Evolutionary conservation across 2,797 vertebrate species (phyloP).

Genomic region (Clarias fuscus): DNA sequence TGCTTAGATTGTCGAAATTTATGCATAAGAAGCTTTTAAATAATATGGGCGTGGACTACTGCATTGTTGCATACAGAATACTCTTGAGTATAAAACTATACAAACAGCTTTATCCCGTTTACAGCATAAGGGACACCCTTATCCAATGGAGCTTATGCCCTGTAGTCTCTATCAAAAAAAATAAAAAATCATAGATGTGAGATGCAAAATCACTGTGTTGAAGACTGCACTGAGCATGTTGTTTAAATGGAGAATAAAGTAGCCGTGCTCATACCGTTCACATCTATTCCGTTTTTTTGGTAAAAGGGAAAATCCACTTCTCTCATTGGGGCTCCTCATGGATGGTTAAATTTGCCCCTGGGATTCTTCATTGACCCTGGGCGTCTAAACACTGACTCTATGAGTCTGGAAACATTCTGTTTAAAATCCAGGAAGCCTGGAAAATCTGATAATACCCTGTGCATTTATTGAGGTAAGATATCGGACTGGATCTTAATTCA

Average conservation of each 20-base stretch:
- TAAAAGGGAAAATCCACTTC: not conserved
- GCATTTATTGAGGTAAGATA: not conserved
- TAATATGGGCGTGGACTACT: too few relatives aligned
- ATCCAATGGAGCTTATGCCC: too few relatives aligned
- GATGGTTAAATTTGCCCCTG: not conserved
- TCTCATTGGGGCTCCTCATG: not conserved
- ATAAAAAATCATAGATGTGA: too few relatives aligned
- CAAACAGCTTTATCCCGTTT: too few relatives aligned
- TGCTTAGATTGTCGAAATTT: too few relatives aligned
- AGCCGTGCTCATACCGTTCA: not conserved
- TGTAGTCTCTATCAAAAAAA: too few relatives aligned
- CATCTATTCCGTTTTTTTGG: not conserved
- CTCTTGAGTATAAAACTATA: not conserved
- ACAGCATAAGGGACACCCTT: not conserved
- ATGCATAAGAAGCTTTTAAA: too few relatives aligned
- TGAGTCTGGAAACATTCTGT: not conserved
- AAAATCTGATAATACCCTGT: not conserved
- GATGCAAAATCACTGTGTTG: too few relatives aligned
- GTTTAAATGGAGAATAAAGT: not conserved
- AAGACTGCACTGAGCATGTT: not conserved
- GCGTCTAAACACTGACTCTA: not conserved
- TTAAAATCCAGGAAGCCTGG: not conserved
- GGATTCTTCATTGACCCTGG: not conserved
- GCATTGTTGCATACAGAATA: not conserved
- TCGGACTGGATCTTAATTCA: not conserved